A percentile compares a stretch with the other conserved stretches of the same genome.
phyloP scores from a whole-genome alignment of 2,888 invertebrate species.

The Xestia sexstrigata region DNA sequence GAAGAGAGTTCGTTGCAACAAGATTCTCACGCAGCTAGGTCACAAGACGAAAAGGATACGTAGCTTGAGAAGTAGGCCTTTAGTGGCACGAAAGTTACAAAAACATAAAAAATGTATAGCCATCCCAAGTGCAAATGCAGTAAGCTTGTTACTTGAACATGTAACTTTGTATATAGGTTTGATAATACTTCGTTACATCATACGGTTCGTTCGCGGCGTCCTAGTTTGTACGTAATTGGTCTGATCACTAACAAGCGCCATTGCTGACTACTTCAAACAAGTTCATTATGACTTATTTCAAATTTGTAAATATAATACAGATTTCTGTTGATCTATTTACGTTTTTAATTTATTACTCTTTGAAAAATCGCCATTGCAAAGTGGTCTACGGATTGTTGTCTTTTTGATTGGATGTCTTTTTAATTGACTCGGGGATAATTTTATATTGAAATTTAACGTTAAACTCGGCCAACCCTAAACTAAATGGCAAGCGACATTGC shows the following conservation, averaged over 20 bases:
- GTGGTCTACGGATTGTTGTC: background rate
- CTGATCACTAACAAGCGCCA: constrained; percentile 23
- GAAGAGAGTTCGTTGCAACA: background rate
- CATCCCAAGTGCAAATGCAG: background rate
- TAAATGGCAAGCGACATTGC: background rate
- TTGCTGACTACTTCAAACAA: constrained; percentile 13
- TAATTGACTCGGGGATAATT: background rate
- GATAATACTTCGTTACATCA: constrained; percentile 39
- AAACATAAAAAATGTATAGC: background rate
- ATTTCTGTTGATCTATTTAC: background rate
- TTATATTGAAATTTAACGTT: background rate
- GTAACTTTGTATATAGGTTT: constrained; percentile 29
- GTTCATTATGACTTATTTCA: constrained; percentile 17
- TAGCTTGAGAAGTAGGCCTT: background rate
- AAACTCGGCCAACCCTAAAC: background rate
- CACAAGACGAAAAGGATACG: background rate
- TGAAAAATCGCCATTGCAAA: background rate
- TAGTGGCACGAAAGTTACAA: background rate
- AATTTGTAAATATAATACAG: constrained; percentile 2
- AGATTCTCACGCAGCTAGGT: background rate
- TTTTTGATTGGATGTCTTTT: no score
- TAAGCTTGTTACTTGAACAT: background rate
- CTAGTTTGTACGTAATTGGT: constrained; percentile 43
- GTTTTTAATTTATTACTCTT: background rate
- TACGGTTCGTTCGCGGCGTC: constrained; percentile 12